Evolutionary conservation across 2,113 vertebrate species (phyloP).

Genomic region (Lepidothrix coronata): DNA sequence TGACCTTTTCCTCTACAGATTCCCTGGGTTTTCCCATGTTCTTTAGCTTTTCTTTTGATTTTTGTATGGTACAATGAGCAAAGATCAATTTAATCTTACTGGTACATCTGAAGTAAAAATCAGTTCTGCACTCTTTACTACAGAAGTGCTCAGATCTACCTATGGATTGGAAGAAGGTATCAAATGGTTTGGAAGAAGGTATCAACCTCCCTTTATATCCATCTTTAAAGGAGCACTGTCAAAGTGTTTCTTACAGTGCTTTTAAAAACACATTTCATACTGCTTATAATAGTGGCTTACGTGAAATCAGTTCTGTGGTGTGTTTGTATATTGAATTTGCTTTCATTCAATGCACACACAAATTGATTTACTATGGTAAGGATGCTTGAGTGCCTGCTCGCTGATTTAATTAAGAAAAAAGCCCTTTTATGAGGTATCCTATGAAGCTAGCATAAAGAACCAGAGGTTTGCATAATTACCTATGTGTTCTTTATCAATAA

Average conservation of each 20-base stretch:
- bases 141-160: not conserved
- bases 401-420: slow-evolving; percentile 57
- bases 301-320: not conserved
- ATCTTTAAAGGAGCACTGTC: not conserved
- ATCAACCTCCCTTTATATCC: not conserved
- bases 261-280: slow-evolving; percentile 26
- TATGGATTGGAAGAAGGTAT: slow-evolving; percentile 2
- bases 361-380: slow-evolving; percentile 30
- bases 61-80: slow-evolving; percentile 9
- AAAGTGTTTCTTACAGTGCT: not conserved
- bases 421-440: slow-evolving; percentile 21
- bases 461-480: slow-evolving; percentile 9
- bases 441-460: slow-evolving; percentile 14
- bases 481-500: not conserved
- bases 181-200: slow-evolving; percentile 6
- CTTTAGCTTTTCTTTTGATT: slow-evolving; percentile 20
- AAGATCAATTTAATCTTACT: slow-evolving; percentile 45
- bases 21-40: not conserved
- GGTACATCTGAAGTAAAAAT: slow-evolving; percentile 19
- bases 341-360: slow-evolving; percentile 25
- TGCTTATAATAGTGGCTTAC: not conserved
- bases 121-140: not conserved
- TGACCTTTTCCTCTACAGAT: slow-evolving; percentile 25
- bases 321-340: slow-evolving; percentile 43
- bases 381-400: slow-evolving; percentile 9